Percentiles rank a stretch among this genome's conserved stretches.
phyloP scores from a whole-genome alignment of 2,888 invertebrate species.

The Philereme transversata region DNA sequence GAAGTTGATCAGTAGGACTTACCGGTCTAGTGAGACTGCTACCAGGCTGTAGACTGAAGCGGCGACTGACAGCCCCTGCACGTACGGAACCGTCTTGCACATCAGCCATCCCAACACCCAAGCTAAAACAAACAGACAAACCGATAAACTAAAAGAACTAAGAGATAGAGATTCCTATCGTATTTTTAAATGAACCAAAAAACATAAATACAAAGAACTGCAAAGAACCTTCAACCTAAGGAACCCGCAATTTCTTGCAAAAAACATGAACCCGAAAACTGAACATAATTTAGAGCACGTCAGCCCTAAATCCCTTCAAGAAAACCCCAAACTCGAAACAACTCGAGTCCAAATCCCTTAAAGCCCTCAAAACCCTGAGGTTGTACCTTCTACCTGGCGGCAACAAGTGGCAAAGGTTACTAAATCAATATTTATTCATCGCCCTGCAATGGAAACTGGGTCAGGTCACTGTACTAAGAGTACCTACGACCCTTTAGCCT shows the following conservation, averaged over 20 bases:
- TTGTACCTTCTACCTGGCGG: slow-evolving; percentile 45
- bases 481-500: slow-evolving; percentile 75
- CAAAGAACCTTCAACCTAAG: slow-evolving; percentile 8
- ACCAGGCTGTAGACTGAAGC: slow-evolving; percentile 98
- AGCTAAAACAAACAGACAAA: slow-evolving; percentile 83
- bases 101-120: slow-evolving; percentile 98
- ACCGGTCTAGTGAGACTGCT: slow-evolving; percentile 97
- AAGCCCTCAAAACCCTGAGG: slow-evolving; percentile 27
- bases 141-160: background rate
- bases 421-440: slow-evolving; percentile 79
- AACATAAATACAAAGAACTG: background rate
- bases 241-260: no score
- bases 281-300: slow-evolving; percentile 32
- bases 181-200: no score
- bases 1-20: slow-evolving; percentile 66
- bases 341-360: slow-evolving; percentile 35
- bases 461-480: slow-evolving; percentile 73
- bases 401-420: slow-evolving; percentile 74
- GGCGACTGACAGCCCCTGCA: slow-evolving; percentile 97
- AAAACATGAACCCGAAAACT: background rate
- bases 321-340: slow-evolving; percentile 36
- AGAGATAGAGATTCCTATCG: no score
- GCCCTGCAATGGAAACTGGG: slow-evolving; percentile 75
- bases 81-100: slow-evolving; percentile 98
- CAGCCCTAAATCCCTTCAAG: slow-evolving; percentile 33